These are phyloP conservation scores for Elephas maximus DNA, from an alignment of 2,113 vertebrate species.

Conservation along the genomic window DNA sequence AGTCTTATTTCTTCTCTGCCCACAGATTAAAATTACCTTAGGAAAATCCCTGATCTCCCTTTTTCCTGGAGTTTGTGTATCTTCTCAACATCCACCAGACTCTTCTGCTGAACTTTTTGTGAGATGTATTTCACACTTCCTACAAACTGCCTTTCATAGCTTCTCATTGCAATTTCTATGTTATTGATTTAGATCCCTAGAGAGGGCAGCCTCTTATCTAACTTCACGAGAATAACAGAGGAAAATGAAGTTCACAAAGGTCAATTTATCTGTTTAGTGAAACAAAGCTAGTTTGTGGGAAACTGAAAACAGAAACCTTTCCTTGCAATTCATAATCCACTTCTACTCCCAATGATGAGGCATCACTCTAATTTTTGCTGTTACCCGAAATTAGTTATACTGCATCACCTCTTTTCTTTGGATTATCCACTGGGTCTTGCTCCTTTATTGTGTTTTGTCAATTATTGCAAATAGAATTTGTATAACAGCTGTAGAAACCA, in stretches of 20 bases:
- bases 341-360: background rate
- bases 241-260: background rate
- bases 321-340: background rate
- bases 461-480: background rate
- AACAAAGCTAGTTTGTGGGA: background rate
- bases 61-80: background rate
- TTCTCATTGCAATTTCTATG: background rate
- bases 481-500: background rate
- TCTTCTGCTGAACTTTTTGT: background rate
- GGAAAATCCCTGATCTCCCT: background rate
- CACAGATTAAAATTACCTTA: background rate
- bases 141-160: background rate
- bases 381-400: background rate
- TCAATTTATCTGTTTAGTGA: background rate
- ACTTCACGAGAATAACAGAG: background rate
- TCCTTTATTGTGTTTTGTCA: background rate
- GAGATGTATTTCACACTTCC: background rate
- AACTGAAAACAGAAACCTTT: background rate
- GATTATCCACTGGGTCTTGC: background rate
- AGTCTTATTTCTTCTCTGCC: background rate
- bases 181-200: background rate
- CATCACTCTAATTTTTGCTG: background rate
- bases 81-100: background rate
- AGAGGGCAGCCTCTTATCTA: background rate
- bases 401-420: accelerated